A percentile compares a stretch with the other conserved stretches of the same genome.
Evolutionary conservation across 1,140 invertebrate genomes (phyloP).

Genomic region (Akabosia matsudoensis): DNA sequence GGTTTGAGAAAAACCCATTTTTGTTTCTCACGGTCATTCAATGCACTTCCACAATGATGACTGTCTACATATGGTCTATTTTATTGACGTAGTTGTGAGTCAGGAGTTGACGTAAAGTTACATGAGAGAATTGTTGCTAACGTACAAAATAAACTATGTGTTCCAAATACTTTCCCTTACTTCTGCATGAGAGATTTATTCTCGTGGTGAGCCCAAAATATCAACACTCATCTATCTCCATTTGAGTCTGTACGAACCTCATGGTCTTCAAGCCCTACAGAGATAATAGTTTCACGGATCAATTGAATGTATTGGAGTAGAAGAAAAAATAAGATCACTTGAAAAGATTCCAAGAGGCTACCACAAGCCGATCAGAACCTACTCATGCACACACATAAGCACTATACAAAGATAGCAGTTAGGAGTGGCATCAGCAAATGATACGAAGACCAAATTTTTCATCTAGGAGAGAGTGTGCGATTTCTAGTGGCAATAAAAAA

Average conservation of each 20-base stretch:
- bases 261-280: not conserved
- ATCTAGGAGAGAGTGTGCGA: too few species aligned
- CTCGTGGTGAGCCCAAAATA: not conserved
- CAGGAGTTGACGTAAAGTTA: too few species aligned
- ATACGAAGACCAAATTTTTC: too few species aligned
- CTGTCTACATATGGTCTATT: too few species aligned
- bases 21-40: too few species aligned
- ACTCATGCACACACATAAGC: not conserved
- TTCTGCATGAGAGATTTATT: not conserved
- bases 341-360: not conserved
- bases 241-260: not conserved
- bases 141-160: not conserved
- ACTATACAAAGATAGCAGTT: not conserved
- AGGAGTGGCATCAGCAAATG: not conserved
- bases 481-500: too few species aligned
- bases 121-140: not conserved
- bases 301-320: too few species aligned
- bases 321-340: too few species aligned
- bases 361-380: not conserved
- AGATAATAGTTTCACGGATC: not conserved
- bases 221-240: not conserved
- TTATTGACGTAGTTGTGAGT: too few species aligned
- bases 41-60: too few species aligned
- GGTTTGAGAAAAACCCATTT: too few species aligned
- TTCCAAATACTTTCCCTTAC: not conserved